Conservation (phyloP, 1,140 invertebrate genomes). For the Lordiphosa stackelbergi region DNA sequence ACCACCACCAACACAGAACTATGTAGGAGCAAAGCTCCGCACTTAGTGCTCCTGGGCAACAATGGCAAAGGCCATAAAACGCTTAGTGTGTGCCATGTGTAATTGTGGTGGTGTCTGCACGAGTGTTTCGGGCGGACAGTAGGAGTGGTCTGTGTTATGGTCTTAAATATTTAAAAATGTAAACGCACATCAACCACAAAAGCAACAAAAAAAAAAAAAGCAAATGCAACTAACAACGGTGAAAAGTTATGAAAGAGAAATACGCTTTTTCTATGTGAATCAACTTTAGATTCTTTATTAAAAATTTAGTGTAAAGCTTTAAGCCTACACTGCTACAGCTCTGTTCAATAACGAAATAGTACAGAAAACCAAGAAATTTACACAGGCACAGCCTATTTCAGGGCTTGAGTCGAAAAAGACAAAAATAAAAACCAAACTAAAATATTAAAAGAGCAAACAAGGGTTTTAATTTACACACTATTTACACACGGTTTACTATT, state of each 20-base stretch:
- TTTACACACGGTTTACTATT: no score
- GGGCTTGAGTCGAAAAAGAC: no score
- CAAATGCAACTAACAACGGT: neutral
- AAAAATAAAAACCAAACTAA: no score
- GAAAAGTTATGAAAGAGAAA: constrained; percentile 10
- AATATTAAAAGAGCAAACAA: no score
- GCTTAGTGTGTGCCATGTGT: constrained; percentile 37
- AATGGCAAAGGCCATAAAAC: constrained; percentile 50
- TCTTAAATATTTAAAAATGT: constrained; percentile 67
- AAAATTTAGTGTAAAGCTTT: no score
- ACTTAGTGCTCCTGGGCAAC: constrained; percentile 30
- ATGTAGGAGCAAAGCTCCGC: constrained; percentile 23
- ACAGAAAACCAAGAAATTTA: no score
- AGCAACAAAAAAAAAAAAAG: constrained; percentile 32
- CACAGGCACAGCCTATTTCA: no score
- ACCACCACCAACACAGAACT: constrained; percentile 5
- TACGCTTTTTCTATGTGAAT: constrained; percentile 8
- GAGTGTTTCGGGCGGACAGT: constrained; percentile 5
- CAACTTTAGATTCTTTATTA: no score
- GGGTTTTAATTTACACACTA: no score
- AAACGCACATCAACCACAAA: constrained; percentile 38
- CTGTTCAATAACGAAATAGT: no score
- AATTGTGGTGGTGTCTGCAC: constrained; percentile 12
- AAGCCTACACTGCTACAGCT: no score
- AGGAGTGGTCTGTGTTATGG: constrained; percentile 48